Evolutionary conservation across 2,113 vertebrate genomes (phyloP), one percentile per base, ranked within the genome.

Genomic region (Tyrannus savana): DNA sequence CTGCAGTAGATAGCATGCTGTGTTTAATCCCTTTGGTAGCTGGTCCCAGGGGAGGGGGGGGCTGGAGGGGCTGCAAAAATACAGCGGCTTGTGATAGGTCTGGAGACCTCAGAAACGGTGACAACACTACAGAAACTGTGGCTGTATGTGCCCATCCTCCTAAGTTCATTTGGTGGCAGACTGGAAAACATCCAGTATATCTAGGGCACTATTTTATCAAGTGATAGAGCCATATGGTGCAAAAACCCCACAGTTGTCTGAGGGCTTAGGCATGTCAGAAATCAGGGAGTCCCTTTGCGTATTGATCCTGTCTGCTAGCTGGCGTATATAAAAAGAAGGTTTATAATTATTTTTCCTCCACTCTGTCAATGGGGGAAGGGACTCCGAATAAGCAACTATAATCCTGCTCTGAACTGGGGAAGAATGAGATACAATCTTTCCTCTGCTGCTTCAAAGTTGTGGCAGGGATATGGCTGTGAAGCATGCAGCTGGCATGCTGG

Each of bases 231-330:
- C 88, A 96, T 71, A 81, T 85, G 85, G 96, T 67, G 9, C 68
- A 83, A 74, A 90, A 92, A 30, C 16, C 11, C 52, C 81, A 27
- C 28, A 52, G 67, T 67, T 0, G 21, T 96, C 75, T 91, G 86
- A 81, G 81, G 53, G 79, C 87, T 96, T 87, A 94, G 83, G 79
- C 68, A 58, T 71, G 84, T 87, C 91, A 97, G 92, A 93, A 97
- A 95, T 91, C 63, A 80, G 93, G 85, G 77, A 96, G 77, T 95
- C 87, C 90, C 85, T 90, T 31, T 62, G 69, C 5, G 0, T 64
- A n/a, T 30, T 58, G 79, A 96, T 91, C 72, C 53, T 80, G 52
- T 35, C 84, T 90, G 52, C 62, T 91, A 44, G 56, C 41, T 75
- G 49, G 53, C 28, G 25, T 14, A 41, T 13, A 50, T 33, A 35